Conservation (phyloP, 2,888 invertebrate species). For the Mythimna ferrago region DNA sequence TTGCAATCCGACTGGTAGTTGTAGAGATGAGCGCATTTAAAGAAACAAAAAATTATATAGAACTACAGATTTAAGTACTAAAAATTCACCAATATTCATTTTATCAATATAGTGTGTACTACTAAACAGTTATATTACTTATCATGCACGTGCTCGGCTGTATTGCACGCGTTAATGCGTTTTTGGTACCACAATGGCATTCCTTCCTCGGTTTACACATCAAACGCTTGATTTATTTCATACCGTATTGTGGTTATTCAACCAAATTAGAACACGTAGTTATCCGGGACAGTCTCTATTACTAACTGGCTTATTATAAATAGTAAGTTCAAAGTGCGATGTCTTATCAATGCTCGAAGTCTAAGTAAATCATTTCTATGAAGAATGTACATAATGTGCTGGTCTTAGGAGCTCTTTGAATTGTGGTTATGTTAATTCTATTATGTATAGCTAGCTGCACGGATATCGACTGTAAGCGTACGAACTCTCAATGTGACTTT, state of each 20-base stretch:
- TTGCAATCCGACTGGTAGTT: too few relatives aligned
- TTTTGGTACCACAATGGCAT: constrained; percentile 59
- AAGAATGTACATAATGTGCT: constrained; percentile 15
- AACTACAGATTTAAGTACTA: neutral
- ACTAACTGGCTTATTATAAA: constrained; percentile 37
- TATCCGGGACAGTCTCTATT: constrained; percentile 32
- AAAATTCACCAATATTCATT: constrained; percentile 21
- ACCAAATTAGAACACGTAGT: constrained; percentile 35
- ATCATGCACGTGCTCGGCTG: constrained; percentile 61
- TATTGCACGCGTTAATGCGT: constrained; percentile 53
- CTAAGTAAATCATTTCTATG: constrained; percentile 29
- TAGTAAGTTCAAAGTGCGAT: constrained; percentile 59
- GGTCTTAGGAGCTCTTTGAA: constrained; percentile 13
- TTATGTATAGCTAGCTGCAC: neutral
- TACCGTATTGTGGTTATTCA: constrained; percentile 48
- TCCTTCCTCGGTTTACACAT: constrained; percentile 51
- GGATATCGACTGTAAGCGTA: neutral
- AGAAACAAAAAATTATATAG: neutral
- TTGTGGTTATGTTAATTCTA: constrained; percentile 14
- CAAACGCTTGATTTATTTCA: constrained; percentile 50
- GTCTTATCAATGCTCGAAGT: constrained; percentile 52
- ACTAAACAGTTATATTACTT: constrained; percentile 45
- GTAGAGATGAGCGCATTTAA: too few relatives aligned
- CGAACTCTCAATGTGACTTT: constrained; percentile 37
- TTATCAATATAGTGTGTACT: constrained; percentile 33